Base-by-base conservation (phyloP, 2,888 invertebrate species). In the Hemistola chrysoprasaria region DNA sequence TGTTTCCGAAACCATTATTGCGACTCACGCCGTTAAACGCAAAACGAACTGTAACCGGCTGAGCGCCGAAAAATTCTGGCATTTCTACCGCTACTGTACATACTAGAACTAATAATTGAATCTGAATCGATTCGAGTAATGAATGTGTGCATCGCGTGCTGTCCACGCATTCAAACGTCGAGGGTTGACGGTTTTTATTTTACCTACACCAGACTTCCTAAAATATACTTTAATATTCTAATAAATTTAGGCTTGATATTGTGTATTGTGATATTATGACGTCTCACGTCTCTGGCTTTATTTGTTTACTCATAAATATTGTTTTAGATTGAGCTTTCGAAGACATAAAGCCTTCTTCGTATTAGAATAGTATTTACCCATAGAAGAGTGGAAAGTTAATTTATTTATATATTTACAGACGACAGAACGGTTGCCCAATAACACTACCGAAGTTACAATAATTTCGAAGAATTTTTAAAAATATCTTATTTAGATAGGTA, bases 11-110 rank as follows among this genome's bases (percentile, higher is more conserved):
- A 65, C 69, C 70, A 72, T 78, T 76, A 71, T 50, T 49, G 32
- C 74, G 76, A 71, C 65, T 72, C 78, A 74, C 71, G 60, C 65
- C 75, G 75, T 74, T 79, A 64, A 73, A 74, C 74, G 57, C 66
- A 64, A 74, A 73, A 71, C 64, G 58, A 62, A 64, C 23, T 11
- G 31, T 30, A 46, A 45, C 54, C 56, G 56, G 55, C 58, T 53
- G 59, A 54, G 62, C 64, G 59, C 62, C 56, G 56, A 75, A 70
- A 66, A 71, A 62, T 54, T 34, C 22, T 11, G n/a, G 8, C 28
- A 28, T 26, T 29, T 59, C 53, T 57, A 30, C 29, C 20, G 59
- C 61, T 61, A 54, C 59, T 53, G 57, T 58, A 58, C 50, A 51
- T 58, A 62, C 55, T 61, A 29, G 23, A 35, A 31, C 34, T 48